These are phyloP conservation scores for Drosophila birchii DNA, from an alignment of 2,888 invertebrate genomes.

Conservation along the genomic window DNA sequence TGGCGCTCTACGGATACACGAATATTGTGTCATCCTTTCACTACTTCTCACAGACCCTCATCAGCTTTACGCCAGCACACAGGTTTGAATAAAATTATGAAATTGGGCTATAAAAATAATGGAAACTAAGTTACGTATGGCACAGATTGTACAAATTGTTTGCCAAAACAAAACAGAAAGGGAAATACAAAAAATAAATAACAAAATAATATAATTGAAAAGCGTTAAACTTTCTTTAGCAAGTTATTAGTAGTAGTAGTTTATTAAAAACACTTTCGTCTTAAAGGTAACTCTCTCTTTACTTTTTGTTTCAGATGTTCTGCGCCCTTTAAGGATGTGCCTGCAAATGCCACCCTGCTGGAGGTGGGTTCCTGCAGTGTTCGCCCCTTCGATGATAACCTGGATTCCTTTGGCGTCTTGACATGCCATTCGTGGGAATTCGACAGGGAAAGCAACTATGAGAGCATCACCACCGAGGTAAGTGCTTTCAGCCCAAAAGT, in stretches of 20 bases:
- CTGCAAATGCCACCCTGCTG: not conserved
- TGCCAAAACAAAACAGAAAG: not conserved
- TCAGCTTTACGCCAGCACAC: conserved; percentile 86
- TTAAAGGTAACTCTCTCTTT: not conserved
- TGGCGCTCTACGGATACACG: conserved; percentile 85
- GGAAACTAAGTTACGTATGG: not conserved
- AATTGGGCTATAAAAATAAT: not conserved
- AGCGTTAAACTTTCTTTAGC: too few relatives aligned
- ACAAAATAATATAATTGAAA: not conserved
- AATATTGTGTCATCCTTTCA: conserved; percentile 86
- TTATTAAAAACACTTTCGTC: too few relatives aligned
- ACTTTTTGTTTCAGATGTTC: conserved; percentile 65
- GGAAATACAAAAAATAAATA: not conserved
- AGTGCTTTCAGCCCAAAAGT: conserved; percentile 77
- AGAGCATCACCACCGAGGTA: conserved; percentile 88
- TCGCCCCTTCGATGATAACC: conserved; percentile 23
- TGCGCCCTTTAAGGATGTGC: conserved; percentile 27
- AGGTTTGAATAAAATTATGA: conserved; percentile 73
- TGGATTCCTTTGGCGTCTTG: conserved; percentile 48
- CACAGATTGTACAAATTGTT: not conserved
- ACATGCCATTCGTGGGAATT: conserved; percentile 86
- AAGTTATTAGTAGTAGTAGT: too few relatives aligned
- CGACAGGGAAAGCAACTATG: conserved; percentile 85
- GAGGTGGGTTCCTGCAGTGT: conserved; percentile 34
- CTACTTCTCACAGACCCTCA: conserved; percentile 87